Evolutionary conservation across 2,888 invertebrate genomes (phyloP), one percentile per base, ranked within the genome.

Genomic region (Oligia latruncula): DNA sequence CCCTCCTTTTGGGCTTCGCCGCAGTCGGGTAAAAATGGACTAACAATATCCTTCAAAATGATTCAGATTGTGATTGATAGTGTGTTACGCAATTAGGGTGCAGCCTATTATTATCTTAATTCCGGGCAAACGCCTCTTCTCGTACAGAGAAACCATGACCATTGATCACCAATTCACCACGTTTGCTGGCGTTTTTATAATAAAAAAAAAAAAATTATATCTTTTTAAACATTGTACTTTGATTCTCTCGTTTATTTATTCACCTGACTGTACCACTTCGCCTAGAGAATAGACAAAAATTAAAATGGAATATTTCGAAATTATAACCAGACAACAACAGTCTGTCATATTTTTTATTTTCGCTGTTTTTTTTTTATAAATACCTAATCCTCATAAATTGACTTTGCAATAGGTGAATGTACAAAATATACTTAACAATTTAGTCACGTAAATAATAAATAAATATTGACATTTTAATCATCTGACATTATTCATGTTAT

Each of bases 401-500:
- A 6, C 68, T 60, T 43, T 43, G 13, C 67, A 81, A 55, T 55
- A 46, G 13, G 11, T 46, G 65, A 66, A 74, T 68, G 67, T 35
- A 49, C 29, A 71, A 60, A 64, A 52, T 55, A 35, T 35, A 43
- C n/a, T 1, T n/a, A 74, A 65, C 55, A 68, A 71, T 73, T 43
- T 70, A 58, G 15, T 73, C 68, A 83, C 40, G 2, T 43, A 62
- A 72, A 62, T 65, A 60, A 46, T 73, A 83, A 52, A 76, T 68
- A 80, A 77, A 55, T 68, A 82, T 65, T 58, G 40, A 52, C 58
- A 55, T 74, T 82, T 70, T 66, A 66, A 80, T 70, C 68, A 76
- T 74, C 40, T 64, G 52, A 72, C 74, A 86, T 77, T 76, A 82
- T 67, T 72, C 62, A 71, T 40, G 62, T 64, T 80, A 71, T 82